phyloP scores from a whole-genome alignment of 2,888 invertebrate species.

The Pocota personata region DNA sequence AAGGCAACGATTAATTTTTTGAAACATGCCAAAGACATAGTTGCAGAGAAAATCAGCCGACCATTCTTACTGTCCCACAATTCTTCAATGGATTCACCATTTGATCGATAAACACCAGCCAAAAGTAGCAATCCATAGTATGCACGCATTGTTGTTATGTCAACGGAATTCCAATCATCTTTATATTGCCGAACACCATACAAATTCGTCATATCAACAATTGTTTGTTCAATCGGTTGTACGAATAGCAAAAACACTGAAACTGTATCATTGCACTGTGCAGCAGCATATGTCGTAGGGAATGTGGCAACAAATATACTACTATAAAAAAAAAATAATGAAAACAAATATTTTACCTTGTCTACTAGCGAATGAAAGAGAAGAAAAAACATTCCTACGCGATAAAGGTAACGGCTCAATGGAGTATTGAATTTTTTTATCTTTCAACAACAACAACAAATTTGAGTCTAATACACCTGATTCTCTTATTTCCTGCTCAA shows the following conservation, averaged over 20 bases:
- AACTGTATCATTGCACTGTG: background rate
- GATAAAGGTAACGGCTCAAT: background rate
- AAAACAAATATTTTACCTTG: background rate
- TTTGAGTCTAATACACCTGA: too few relatives aligned
- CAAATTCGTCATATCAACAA: background rate
- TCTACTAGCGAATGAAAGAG: background rate
- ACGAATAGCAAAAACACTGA: background rate
- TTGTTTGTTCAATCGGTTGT: background rate
- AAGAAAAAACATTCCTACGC: background rate
- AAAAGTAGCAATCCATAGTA: background rate
- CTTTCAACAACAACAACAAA: conserved; percentile 75
- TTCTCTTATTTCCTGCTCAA: too few relatives aligned
- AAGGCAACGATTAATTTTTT: background rate
- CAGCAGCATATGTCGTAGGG: background rate
- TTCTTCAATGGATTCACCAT: too few relatives aligned
- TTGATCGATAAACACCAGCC: too few relatives aligned
- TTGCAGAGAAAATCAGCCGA: too few relatives aligned
- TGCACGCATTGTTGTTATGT: background rate
- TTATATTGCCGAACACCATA: too few relatives aligned
- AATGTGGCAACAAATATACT: background rate
- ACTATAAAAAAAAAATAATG: background rate
- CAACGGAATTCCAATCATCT: too few relatives aligned
- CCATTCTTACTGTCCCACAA: too few relatives aligned
- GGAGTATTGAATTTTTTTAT: background rate
- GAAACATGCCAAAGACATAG: background rate